Percentiles rank a stretch among this genome's conserved stretches.
These are phyloP conservation scores for Gavialis gangeticus DNA, from an alignment of 2,113 vertebrate genomes.

Conservation along the genomic window DNA sequence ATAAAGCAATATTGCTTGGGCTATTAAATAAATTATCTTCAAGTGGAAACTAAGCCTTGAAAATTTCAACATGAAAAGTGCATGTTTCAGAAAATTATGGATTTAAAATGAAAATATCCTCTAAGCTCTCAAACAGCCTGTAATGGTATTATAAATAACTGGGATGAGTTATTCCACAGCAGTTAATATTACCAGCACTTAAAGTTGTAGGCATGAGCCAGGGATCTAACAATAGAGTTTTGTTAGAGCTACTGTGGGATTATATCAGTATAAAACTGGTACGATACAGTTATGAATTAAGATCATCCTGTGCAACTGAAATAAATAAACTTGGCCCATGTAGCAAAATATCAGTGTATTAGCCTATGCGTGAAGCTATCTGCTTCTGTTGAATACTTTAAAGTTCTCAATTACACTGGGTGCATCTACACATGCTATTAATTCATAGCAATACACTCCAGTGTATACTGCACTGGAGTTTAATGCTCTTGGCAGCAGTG, in stretches of 20 bases:
- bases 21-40: background rate
- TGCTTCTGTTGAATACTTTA: background rate
- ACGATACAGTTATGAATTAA: background rate
- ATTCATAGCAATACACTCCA: too few relatives aligned
- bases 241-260: background rate
- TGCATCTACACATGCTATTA: background rate
- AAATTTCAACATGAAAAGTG: background rate
- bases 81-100: background rate
- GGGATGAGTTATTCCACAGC: background rate
- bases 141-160: background rate
- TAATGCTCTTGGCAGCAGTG: too few relatives aligned
- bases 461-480: too few relatives aligned
- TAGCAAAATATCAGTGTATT: background rate
- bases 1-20: background rate
- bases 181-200: background rate
- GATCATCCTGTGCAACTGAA: background rate
- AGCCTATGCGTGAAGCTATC: background rate
- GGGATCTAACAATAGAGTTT: background rate
- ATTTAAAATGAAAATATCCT: background rate
- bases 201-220: background rate
- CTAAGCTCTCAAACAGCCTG: background rate
- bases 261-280: background rate
- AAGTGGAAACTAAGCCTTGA: background rate
- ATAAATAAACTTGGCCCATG: background rate
- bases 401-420: background rate